Conservation (phyloP, 2,888 invertebrate species). For the Pachymerium ferrugineum region DNA sequence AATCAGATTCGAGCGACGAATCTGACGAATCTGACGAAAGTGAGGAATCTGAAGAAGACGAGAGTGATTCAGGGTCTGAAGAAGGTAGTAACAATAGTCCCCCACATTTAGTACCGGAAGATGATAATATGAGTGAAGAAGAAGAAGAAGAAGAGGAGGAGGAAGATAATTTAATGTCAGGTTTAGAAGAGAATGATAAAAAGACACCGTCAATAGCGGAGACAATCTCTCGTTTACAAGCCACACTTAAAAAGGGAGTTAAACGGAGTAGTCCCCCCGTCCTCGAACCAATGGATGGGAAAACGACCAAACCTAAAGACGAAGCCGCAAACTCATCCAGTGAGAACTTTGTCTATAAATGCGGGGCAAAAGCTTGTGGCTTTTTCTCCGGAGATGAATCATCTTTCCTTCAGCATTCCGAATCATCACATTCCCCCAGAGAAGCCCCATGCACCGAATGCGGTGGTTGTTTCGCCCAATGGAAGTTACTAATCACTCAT, state of each 20-base stretch:
- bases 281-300: constrained; percentile 20
- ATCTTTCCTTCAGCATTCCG: neutral
- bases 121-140: neutral
- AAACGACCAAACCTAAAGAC: neutral
- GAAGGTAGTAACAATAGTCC: neutral
- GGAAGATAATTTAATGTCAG: no score
- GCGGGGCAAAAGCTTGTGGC: constrained; percentile 29
- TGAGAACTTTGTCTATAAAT: neutral
- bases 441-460: constrained; percentile 33
- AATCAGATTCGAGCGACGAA: neutral
- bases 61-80: neutral
- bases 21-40: neutral
- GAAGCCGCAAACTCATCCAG: neutral
- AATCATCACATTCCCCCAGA: constrained; percentile 1
- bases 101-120: neutral
- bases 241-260: constrained; percentile 22
- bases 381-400: neutral
- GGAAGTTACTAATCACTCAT: constrained; percentile 25
- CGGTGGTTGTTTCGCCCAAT: constrained; percentile 30
- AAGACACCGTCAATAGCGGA: constrained; percentile 30
- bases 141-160: constrained; percentile 1
- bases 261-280: constrained; percentile 14
- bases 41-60: neutral
- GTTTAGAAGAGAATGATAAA: neutral
- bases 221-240: constrained; percentile 29